Base-by-base conservation (phyloP, 2,113 vertebrate genomes). In the Semnopithecus entellus region DNA sequence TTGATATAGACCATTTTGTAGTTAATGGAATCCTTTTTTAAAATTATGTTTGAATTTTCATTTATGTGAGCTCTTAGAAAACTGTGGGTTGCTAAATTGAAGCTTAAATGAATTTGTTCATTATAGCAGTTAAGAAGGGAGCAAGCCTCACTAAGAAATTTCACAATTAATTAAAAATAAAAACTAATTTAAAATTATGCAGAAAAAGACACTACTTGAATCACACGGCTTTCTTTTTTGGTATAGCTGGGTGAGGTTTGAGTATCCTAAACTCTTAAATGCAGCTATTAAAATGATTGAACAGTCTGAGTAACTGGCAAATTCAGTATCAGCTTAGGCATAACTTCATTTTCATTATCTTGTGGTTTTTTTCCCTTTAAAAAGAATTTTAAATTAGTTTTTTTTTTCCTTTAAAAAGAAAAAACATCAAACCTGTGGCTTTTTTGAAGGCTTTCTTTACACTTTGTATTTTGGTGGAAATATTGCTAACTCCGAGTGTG, bases 211-310 rank as follows among this genome's bases (percentile, higher is more conserved):
- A 88, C 3, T 68, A 6, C 45, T 97, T 94, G 90, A 92, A 72
- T n/a, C 10, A 8, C 0, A 9, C 11, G 25, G 40, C 0, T 83
- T 94, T 88, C 64, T 30, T 95, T 35, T 12, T 35, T 48, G 78
- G 45, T 43, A 25, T 10, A 8, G 0, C 27, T 81, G 72, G 0
- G 1, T 27, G 81, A 94, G 92, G 80, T 57, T 38, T 81, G 35
- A 57, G 22, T 30, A 17, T 81, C 38, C 17, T 0, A 18, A 92
- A 96, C 80, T 73, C 59, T 32, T 76, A 10, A 76, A 3, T 57
- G n/a, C 92, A 79, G 8, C 18, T 59, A 30, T 32, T 92, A 72
- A 86, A 95, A 97, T 79, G 90, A 96, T 94, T 35, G 45, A 86
- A 96, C 93, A 27, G 8, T 1, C 9, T 1, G 30, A 90, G 95